phyloP scores from a whole-genome alignment of 2,888 invertebrate species.

The Aleiodes testaceus region DNA sequence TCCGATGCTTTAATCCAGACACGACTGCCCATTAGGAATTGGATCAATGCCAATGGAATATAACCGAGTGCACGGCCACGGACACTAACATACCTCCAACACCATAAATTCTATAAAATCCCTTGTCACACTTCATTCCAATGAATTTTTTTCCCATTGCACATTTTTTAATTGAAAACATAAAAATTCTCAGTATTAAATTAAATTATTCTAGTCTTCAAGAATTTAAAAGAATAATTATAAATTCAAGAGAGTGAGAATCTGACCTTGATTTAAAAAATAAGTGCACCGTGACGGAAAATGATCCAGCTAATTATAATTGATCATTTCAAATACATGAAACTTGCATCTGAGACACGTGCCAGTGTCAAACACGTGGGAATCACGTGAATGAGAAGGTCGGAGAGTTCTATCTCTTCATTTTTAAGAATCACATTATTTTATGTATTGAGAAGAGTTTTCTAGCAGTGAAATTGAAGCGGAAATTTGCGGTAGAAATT shows the following conservation, averaged over 20 bases:
- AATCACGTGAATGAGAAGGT: slow-evolving; percentile 5
- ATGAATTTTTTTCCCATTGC: neutral
- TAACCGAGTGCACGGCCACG: slow-evolving; percentile 10
- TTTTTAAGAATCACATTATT: neutral
- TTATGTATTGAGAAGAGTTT: neutral
- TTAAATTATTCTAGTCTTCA: neutral
- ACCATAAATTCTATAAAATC: slow-evolving; percentile 7
- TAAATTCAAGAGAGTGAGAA: neutral
- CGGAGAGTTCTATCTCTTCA: neutral
- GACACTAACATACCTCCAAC: neutral
- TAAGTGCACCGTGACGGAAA: neutral
- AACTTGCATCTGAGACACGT: neutral
- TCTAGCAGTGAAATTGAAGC: neutral
- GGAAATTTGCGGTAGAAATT: too few relatives aligned
- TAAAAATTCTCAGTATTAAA: too few relatives aligned
- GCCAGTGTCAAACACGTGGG: neutral
- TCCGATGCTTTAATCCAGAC: neutral
- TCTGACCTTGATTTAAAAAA: slow-evolving; percentile 10
- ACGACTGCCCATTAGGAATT: slow-evolving; percentile 14
- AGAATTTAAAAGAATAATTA: neutral
- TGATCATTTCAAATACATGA: neutral
- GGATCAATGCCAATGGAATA: slow-evolving; percentile 10
- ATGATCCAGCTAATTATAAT: slow-evolving; percentile 4
- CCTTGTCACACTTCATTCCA: slow-evolving; percentile 13
- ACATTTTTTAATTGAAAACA: neutral